phyloP scores from a whole-genome alignment of 2,888 invertebrate genomes.

The Malthinus flaveolus region DNA sequence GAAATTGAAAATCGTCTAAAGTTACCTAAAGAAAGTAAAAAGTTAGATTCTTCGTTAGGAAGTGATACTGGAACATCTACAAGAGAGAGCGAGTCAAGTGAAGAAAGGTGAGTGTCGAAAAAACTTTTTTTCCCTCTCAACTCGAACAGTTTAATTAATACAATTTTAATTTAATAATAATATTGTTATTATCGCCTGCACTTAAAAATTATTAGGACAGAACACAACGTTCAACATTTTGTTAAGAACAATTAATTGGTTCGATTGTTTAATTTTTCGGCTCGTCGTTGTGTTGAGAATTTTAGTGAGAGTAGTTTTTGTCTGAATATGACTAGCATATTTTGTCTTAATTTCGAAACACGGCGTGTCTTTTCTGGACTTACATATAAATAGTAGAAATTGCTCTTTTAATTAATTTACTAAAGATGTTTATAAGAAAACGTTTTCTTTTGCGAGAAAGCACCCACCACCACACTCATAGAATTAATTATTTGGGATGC shows the following conservation, averaged over 20 bases:
- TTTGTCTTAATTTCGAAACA: no score
- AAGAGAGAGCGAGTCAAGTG: conserved; percentile 71
- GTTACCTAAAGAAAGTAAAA: conserved; percentile 62
- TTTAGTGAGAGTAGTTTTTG: not conserved
- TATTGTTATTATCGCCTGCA: no score
- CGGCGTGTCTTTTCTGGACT: no score
- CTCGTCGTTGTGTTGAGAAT: not conserved
- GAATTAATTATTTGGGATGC: no score
- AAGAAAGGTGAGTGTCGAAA: conserved; percentile 59
- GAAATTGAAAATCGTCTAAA: conserved; percentile 71
- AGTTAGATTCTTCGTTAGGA: conserved; percentile 75
- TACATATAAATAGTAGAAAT: no score
- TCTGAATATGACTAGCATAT: no score
- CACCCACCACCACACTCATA: no score
- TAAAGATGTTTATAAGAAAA: no score
- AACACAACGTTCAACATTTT: not conserved
- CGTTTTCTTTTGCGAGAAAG: no score
- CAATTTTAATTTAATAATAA: not conserved
- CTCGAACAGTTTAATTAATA: no score
- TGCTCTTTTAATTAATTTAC: no score
- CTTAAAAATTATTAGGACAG: no score
- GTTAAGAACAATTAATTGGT: not conserved
- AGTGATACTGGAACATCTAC: conserved; percentile 73
- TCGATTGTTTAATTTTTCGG: not conserved
- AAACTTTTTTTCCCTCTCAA: not conserved